Conservation (phyloP, 1,140 invertebrate genomes). For the Aleiodes sp. region DNA sequence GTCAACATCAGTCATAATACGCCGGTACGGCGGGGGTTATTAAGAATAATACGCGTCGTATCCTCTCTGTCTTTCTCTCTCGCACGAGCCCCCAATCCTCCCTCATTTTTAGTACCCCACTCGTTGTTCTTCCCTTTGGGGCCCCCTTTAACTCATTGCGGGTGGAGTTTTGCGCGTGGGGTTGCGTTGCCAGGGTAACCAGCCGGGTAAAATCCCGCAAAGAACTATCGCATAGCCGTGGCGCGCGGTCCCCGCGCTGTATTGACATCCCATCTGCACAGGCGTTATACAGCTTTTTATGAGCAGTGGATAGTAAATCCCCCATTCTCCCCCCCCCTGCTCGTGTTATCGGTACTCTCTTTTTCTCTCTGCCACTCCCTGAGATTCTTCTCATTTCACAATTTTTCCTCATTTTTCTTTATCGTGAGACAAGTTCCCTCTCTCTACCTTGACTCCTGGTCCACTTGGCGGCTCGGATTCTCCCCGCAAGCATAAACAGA, state of each 20-base stretch:
- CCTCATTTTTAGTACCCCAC: not conserved
- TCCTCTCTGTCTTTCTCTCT: conserved; percentile 42
- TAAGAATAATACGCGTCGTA: conserved; percentile 68
- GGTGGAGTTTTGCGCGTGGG: conserved; percentile 39
- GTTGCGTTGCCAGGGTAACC: conserved; percentile 63
- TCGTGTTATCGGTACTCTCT: conserved; percentile 25
- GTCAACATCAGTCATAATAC: conserved; percentile 68
- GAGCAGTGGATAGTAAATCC: conserved; percentile 36
- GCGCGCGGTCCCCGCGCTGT: conserved; percentile 37
- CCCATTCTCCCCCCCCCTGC: conserved; percentile 23
- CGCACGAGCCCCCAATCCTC: conserved; percentile 11
- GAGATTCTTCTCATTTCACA: not conserved
- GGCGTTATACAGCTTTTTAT: conserved; percentile 52
- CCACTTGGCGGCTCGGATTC: not conserved
- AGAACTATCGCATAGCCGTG: conserved; percentile 50
- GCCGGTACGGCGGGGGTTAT: conserved; percentile 63
- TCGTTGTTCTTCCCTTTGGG: not conserved
- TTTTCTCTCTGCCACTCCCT: conserved; percentile 21
- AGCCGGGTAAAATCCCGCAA: conserved; percentile 64
- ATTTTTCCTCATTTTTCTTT: not conserved
- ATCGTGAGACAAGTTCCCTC: not conserved
- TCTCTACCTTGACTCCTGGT: not conserved
- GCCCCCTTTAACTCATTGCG: conserved; percentile 47
- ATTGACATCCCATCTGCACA: conserved; percentile 58
- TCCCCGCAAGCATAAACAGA: not conserved